phyloP scores from a whole-genome alignment of 2,797 vertebrate species.

The Sebastes hubbsi region DNA sequence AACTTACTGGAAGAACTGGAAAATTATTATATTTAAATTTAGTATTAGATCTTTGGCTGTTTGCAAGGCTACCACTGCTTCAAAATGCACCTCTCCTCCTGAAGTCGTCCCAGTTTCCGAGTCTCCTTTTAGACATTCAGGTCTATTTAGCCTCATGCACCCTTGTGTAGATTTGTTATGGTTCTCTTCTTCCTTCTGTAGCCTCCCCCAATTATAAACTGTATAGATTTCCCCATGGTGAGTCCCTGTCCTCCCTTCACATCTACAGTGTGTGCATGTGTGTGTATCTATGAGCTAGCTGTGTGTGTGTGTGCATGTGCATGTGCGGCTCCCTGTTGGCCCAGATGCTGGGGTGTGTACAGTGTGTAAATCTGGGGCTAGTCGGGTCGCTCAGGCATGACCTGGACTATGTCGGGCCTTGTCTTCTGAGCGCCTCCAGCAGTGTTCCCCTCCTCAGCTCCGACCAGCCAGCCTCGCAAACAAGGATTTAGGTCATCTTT shows the following conservation, averaged over 20 bases:
- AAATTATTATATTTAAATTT: not conserved
- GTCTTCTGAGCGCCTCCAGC: slow-evolving; percentile 78
- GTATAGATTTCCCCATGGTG: slow-evolving; percentile 77
- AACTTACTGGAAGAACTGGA: not conserved
- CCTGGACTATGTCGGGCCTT: slow-evolving; percentile 76
- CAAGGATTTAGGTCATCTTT: slow-evolving; percentile 80
- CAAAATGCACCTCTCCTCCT: not conserved
- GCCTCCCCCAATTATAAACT: slow-evolving; percentile 81
- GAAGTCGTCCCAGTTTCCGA: slow-evolving; percentile 42
- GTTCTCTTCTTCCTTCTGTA: slow-evolving; percentile 74
- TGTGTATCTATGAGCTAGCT: slow-evolving; percentile 18
- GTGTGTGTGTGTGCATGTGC: slow-evolving; percentile 25
- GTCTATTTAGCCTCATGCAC: slow-evolving; percentile 68
- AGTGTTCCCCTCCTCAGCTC: slow-evolving; percentile 65
- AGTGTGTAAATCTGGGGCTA: slow-evolving; percentile 82
- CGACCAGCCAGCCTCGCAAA: slow-evolving; percentile 73
- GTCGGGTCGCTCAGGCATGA: slow-evolving; percentile 80
- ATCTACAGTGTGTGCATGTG: slow-evolving; percentile 53
- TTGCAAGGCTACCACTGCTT: not conserved
- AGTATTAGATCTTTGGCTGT: not conserved
- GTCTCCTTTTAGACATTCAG: slow-evolving; percentile 60
- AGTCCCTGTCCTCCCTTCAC: slow-evolving; percentile 71
- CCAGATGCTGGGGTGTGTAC: slow-evolving; percentile 76
- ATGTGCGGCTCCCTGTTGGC: slow-evolving; percentile 67
- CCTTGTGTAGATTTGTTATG: slow-evolving; percentile 77